Base-by-base conservation (phyloP, 2,888 invertebrate species). In the Tenthredo mesomela region DNA sequence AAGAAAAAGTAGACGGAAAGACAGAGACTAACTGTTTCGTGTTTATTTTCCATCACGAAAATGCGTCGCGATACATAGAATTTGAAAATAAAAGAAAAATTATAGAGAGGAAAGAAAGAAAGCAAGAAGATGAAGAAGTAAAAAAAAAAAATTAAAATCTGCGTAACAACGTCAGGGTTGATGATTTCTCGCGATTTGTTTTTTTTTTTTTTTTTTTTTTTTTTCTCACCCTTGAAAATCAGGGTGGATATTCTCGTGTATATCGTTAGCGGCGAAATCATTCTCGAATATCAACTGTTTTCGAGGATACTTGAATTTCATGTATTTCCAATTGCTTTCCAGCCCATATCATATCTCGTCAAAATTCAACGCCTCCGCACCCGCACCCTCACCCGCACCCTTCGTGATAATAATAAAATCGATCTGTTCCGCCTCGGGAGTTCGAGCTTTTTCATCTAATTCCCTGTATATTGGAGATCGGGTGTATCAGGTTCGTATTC, bases 301-400 rank as follows among this genome's bases (percentile, higher is more conserved):
- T 47, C 29, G 54, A 77, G 50, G 47, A 77, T 77, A 54, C 77
- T 77, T 54, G 77, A 77, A 47, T 77, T 77, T 77, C 50, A 77
- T 33, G 77, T 77, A 77, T 77, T 77, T 29, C 54, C 25, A 77
- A 73, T 73, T 40, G 43, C 73, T 73, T 73, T 54, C 29, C 77
- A 77, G 21, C 4, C 54, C 50, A 40, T 54, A 77, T 77, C 47
- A 77, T 47, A 75, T 75, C 40, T 54, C 50, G 50, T 29, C 29
- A 33, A 37, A 70, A 70, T 7, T 37, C 33, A n/a, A 37, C 33
- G 18, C 70, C 37, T 37, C 15, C 40, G n/a, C n/a, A n/a, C 37
- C 37, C 40, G n/a, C n/a, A n/a, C n/a, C n/a, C n/a, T n/a, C n/a
- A n/a, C n/a, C n/a, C n/a, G n/a, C n/a, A 37, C 37, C n/a, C n/a